Conservation (phyloP, 2,888 invertebrate species). For the Cataglyphis livida region DNA sequence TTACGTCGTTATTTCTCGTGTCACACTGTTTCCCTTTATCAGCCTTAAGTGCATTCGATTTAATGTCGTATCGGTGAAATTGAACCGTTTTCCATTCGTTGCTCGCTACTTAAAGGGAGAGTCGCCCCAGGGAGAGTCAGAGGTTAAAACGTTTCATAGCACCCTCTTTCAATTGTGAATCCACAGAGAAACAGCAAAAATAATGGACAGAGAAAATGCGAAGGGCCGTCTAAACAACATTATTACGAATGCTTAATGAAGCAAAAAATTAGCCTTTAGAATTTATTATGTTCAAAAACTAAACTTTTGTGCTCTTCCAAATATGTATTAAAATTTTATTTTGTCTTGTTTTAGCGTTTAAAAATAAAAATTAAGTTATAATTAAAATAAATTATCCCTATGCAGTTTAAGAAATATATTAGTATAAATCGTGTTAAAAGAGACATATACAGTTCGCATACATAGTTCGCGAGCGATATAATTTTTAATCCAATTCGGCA, state of each 20-base stretch:
- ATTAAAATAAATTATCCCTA: neutral
- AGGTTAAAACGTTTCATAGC: conserved; percentile 57
- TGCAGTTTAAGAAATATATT: neutral
- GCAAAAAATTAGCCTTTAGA: neutral
- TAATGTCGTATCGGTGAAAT: conserved; percentile 34
- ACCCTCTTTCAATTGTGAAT: conserved; percentile 25
- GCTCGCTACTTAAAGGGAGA: conserved; percentile 44
- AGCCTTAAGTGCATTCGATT: conserved; percentile 44
- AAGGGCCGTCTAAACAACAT: neutral
- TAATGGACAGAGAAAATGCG: conserved; percentile 23
- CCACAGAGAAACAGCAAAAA: conserved; percentile 15
- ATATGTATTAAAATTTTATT: conserved; percentile 1
- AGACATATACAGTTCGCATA: neutral
- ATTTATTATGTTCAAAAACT: neutral
- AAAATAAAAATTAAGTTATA: neutral
- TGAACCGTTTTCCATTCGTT: conserved; percentile 48
- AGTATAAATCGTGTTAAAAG: neutral
- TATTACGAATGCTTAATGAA: neutral
- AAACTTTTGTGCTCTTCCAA: neutral
- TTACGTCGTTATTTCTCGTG: conserved; percentile 19
- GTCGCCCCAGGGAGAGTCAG: conserved; percentile 37
- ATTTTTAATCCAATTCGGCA: neutral
- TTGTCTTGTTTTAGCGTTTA: neutral
- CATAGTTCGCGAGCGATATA: neutral
- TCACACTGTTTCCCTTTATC: conserved; percentile 37